phyloP scores from a whole-genome alignment of 2,797 vertebrate species.

The Ceryle rudis region DNA sequence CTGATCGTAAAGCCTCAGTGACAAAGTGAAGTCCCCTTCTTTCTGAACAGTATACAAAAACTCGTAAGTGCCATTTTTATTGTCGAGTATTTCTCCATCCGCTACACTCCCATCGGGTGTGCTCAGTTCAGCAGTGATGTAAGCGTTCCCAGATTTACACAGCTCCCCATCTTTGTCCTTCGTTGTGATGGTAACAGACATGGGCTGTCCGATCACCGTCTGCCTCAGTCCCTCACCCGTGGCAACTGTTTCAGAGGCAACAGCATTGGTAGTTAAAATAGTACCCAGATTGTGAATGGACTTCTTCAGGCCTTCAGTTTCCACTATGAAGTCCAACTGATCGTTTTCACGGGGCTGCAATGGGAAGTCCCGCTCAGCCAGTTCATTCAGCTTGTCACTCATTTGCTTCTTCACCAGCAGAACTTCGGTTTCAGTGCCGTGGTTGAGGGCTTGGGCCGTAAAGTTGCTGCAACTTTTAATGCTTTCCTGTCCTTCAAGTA shows the following conservation, averaged over 20 bases:
- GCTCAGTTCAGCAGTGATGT: constrained; percentile 89
- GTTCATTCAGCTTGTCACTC: constrained; percentile 91
- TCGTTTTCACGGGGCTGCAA: constrained; percentile 93
- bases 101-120: constrained; percentile 87
- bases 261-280: constrained; percentile 92
- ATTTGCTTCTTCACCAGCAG: constrained; percentile 97
- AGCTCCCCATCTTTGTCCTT: constrained; percentile 96
- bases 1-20: constrained; percentile 91
- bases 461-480: constrained; percentile 95
- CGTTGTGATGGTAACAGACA: constrained; percentile 91
- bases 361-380: constrained; percentile 88
- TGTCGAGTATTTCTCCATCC: constrained; percentile 92
- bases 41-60: constrained; percentile 90
- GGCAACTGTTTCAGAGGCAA: constrained; percentile 93
- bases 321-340: constrained; percentile 92
- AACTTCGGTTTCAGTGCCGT: constrained; percentile 94
- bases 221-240: constrained; percentile 92
- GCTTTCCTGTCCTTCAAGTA: constrained; percentile 93
- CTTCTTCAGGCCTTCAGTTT: constrained; percentile 94
- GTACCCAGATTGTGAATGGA: constrained; percentile 96
- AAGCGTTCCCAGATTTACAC: constrained; percentile 93
- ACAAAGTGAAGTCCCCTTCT: constrained; percentile 91
- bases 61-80: constrained; percentile 97
- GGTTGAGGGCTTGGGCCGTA: constrained; percentile 92
- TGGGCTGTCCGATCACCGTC: constrained; percentile 90